A percentile compares a stretch with the other conserved stretches of the same genome.
Conservation (phyloP, 2,113 vertebrate species). For the Hyperopisus bebe region DNA sequence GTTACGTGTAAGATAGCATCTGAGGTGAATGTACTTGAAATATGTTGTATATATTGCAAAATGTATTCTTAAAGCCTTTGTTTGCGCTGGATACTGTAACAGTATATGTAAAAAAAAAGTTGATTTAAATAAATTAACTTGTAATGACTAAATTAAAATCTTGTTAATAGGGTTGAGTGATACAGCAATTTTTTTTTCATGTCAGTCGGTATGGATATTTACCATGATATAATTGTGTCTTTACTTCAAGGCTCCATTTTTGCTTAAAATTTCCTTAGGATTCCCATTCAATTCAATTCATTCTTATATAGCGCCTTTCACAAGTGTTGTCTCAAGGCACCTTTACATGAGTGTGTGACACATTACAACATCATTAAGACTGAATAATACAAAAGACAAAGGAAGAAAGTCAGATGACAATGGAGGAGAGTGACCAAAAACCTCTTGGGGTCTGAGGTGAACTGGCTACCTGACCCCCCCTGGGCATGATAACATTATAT, state of each 20-base stretch:
- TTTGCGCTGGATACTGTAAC: not conserved
- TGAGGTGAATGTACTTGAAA: not conserved
- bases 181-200: not conserved
- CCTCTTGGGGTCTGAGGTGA: not conserved
- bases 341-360: not conserved
- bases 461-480: not conserved
- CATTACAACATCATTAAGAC: not conserved
- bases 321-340: not conserved
- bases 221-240: not conserved
- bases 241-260: not conserved
- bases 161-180: not conserved
- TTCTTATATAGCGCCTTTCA: not conserved
- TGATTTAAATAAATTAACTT: not conserved
- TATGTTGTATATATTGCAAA: not conserved
- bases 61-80: not conserved
- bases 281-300: not conserved
- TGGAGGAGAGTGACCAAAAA: not conserved
- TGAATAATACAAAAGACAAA: not conserved
- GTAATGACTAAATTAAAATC: not conserved
- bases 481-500: no score
- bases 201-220: not conserved
- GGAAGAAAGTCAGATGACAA: not conserved
- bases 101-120: not conserved
- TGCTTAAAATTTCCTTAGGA: not conserved
- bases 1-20: not conserved